phyloP scores from a whole-genome alignment of 2,113 vertebrate genomes.

The Zosterops japonicus region DNA sequence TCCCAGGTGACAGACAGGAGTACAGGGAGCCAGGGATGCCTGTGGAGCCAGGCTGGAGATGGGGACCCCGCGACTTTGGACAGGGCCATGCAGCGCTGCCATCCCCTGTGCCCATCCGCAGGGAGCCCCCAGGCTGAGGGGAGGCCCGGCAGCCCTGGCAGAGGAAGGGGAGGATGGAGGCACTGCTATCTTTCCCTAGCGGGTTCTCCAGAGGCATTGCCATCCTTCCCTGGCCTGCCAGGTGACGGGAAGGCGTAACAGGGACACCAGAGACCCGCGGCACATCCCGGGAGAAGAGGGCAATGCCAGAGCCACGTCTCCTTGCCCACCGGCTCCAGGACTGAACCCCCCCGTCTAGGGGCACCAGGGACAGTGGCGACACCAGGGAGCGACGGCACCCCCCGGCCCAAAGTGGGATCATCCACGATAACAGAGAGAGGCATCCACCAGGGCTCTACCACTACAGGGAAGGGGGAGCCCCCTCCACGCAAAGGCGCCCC shows the following conservation, averaged over 20 bases:
- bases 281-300: fast-evolving
- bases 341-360: fast-evolving
- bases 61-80: not conserved
- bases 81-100: fast-evolving
- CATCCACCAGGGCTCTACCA: fast-evolving
- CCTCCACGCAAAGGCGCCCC: fast-evolving
- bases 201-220: not conserved
- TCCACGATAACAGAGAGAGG: fast-evolving
- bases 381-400: fast-evolving
- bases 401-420: not conserved
- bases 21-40: fast-evolving
- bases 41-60: fast-evolving
- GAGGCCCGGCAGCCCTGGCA: fast-evolving
- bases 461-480: fast-evolving
- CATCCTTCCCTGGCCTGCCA: fast-evolving
- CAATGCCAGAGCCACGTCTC: not conserved
- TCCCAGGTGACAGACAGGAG: fast-evolving
- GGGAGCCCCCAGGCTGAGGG: fast-evolving
- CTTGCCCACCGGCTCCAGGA: not conserved
- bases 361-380: not conserved
- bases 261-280: too few species aligned
- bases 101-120: not conserved
- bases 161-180: fast-evolving
- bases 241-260: not conserved
- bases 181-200: not conserved